Evolutionary conservation across 1,140 invertebrate genomes (phyloP).

Genomic region (Maniola jurtina): DNA sequence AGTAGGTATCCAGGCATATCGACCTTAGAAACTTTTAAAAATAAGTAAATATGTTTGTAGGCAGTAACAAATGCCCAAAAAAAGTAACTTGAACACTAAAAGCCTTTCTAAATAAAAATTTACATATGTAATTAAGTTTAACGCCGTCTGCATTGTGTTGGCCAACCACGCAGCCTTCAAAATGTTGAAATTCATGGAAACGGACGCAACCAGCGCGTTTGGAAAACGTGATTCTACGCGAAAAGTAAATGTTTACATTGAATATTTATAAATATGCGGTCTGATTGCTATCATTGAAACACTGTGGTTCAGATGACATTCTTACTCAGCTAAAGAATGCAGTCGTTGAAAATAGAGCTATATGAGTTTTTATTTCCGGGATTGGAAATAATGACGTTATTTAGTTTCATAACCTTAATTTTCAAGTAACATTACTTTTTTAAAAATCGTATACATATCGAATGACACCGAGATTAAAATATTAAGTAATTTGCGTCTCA

Average conservation of each 20-base stretch:
- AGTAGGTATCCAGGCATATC: too few relatives aligned
- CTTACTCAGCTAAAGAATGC: not conserved
- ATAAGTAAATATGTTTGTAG: not conserved
- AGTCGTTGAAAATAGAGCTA: too few relatives aligned
- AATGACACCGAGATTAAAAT: too few relatives aligned
- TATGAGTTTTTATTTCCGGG: too few relatives aligned
- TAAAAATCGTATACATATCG: too few relatives aligned
- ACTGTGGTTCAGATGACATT: not conserved
- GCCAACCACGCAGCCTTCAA: slow-evolving; percentile 7
- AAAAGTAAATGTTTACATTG: slow-evolving; percentile 13
- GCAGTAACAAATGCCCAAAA: not conserved
- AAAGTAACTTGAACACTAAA: slow-evolving; percentile 1
- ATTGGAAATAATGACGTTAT: too few relatives aligned
- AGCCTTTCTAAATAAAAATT: slow-evolving; percentile 14
- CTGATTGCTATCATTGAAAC: slow-evolving; percentile 4
- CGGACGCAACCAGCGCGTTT: slow-evolving; percentile 9
- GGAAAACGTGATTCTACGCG: slow-evolving; percentile 14
- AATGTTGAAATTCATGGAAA: slow-evolving; percentile 16
- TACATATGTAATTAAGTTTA: slow-evolving; percentile 14
- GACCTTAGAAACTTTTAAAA: not conserved
- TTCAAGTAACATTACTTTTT: too few relatives aligned
- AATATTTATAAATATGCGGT: slow-evolving; percentile 10
- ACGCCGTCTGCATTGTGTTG: slow-evolving; percentile 7
- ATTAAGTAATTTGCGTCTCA: too few relatives aligned
- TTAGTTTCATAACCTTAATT: too few relatives aligned